Conservation (phyloP, 2,797 vertebrate genomes). For the Danio choprae region DNA sequence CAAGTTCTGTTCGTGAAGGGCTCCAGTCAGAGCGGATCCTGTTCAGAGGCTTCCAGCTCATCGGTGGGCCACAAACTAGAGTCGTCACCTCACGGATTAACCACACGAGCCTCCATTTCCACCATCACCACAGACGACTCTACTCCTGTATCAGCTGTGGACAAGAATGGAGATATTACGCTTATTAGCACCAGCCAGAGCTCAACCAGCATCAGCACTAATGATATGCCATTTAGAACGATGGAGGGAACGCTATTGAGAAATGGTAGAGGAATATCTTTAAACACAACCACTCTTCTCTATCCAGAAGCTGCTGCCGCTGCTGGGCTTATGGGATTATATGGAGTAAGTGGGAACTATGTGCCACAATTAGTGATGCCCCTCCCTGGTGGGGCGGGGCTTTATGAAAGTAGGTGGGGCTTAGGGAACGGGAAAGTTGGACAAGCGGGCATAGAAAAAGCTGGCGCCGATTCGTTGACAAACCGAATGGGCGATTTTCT, state of each 20-base stretch:
- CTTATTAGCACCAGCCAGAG: conserved; percentile 47
- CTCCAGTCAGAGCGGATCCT: conserved; percentile 52
- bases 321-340: conserved; percentile 68
- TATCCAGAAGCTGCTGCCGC: conserved; percentile 62
- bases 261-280: conserved; percentile 54
- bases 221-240: conserved; percentile 72
- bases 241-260: conserved; percentile 76
- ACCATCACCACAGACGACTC: conserved; percentile 72
- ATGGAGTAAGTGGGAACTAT: conserved; percentile 72
- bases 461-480: conserved; percentile 66
- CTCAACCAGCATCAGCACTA: conserved; percentile 62
- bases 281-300: conserved; percentile 64
- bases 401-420: conserved; percentile 36
- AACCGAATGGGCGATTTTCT: conserved; percentile 84
- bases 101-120: conserved; percentile 70
- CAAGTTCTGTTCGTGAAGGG: conserved; percentile 52
- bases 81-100: conserved; percentile 56
- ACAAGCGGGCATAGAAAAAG: conserved; percentile 34
- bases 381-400: conserved; percentile 62
- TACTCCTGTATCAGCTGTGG: conserved; percentile 57
- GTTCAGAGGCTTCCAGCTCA: conserved; percentile 31
- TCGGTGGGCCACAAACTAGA: conserved; percentile 27
- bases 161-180: conserved; percentile 57
- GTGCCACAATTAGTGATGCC: conserved; percentile 69
- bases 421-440: conserved; percentile 62